A percentile compares a stretch with the other conserved stretches of the same genome.
Evolutionary conservation across 2,797 vertebrate genomes (phyloP).

Genomic region (Myotis myotis): DNA sequence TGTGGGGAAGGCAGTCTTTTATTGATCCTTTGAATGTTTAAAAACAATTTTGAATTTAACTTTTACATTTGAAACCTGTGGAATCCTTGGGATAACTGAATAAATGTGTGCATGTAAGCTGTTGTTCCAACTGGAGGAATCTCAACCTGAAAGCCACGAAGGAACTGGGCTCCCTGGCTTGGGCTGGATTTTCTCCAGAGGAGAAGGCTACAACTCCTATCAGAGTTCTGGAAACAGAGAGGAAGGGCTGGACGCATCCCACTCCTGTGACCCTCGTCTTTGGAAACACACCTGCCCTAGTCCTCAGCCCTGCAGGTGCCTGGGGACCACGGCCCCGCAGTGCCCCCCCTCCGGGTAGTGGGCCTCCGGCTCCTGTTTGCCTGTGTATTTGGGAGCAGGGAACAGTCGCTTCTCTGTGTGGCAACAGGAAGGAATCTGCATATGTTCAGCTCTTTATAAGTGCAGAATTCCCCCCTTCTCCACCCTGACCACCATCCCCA

Average conservation of each 20-base stretch:
- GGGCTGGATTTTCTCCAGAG: not conserved
- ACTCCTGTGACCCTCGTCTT: fast-evolving
- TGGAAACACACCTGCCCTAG: fast-evolving
- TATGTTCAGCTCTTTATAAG: not conserved
- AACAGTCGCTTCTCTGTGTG: not conserved
- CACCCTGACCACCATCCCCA: fast-evolving
- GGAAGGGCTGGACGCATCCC: fast-evolving
- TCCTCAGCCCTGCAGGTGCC: fast-evolving
- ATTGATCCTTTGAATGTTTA: no score
- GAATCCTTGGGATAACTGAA: no score
- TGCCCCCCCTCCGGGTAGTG: fast-evolving
- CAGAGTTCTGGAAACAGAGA: not conserved
- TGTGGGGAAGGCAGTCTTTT: fast-evolving
- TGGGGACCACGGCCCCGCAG: fast-evolving
- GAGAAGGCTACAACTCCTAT: fast-evolving
- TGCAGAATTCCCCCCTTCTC: fast-evolving
- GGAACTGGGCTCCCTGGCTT: no score
- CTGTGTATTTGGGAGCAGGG: not conserved
- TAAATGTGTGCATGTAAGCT: not conserved
- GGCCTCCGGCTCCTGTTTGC: not conserved
- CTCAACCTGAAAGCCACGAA: fast-evolving
- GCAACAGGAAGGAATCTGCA: no score
- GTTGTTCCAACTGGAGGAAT: not conserved
- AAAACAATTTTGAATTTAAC: not conserved
- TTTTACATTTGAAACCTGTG: not conserved